phyloP scores from a whole-genome alignment of 2,113 vertebrate species.

The Regulus satrapa region DNA sequence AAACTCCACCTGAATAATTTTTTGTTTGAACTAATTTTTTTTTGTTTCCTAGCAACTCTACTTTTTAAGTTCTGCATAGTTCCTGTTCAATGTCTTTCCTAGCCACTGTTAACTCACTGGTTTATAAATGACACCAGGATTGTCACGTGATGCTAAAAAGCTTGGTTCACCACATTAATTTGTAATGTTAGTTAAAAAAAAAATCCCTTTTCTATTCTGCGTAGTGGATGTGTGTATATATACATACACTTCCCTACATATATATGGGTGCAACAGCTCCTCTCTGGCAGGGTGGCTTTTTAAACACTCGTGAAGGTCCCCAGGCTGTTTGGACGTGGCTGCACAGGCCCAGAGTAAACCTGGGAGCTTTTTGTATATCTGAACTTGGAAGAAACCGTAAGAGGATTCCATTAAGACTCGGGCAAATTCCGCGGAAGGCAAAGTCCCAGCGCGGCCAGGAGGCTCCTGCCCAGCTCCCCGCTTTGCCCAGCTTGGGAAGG shows the following conservation, averaged over 20 bases:
- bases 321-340: not conserved
- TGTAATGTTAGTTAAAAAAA: not conserved
- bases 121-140: not conserved
- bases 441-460: not conserved
- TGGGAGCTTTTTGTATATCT: slow-evolving; percentile 50
- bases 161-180: not conserved
- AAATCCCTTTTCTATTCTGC: not conserved
- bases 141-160: not conserved
- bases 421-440: not conserved
- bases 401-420: not conserved
- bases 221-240: not conserved
- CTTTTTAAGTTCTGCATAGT: not conserved
- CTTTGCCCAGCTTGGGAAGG: not conserved
- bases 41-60: slow-evolving; percentile 9
- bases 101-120: not conserved
- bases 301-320: slow-evolving; percentile 4
- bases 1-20: not conserved
- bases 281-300: not conserved
- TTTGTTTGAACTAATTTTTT: not conserved
- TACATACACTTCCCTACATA: no score
- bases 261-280: not conserved
- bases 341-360: slow-evolving; percentile 46
- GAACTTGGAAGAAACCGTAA: slow-evolving; percentile 57
- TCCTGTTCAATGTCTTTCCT: slow-evolving; percentile 17
- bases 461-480: not conserved